Evolutionary conservation across 2,797 vertebrate genomes (phyloP).

Genomic region (Allobates femoralis): DNA sequence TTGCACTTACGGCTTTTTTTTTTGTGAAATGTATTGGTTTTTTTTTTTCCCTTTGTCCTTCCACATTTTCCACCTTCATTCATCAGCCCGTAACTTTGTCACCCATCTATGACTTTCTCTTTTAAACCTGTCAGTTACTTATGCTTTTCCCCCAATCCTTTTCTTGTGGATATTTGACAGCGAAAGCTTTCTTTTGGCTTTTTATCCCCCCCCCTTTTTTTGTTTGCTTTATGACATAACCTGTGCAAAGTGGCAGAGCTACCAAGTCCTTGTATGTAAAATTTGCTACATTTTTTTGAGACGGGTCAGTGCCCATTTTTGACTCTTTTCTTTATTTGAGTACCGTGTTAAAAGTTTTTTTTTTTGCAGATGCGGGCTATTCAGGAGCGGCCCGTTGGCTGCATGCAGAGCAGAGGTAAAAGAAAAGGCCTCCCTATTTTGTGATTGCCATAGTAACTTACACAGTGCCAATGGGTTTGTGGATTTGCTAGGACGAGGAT

Average conservation of each 20-base stretch:
- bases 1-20: background rate
- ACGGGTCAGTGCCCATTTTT: constrained; percentile 98
- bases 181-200: constrained; percentile 82
- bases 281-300: constrained; percentile 92
- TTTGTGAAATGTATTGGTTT: constrained; percentile 86
- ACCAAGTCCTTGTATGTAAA: constrained; percentile 86
- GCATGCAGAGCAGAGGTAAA: constrained; percentile 96
- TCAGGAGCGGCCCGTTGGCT: constrained; percentile 87
- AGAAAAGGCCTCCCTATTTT: constrained; percentile 92
- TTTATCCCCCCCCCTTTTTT: constrained; percentile 78
- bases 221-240: constrained; percentile 93
- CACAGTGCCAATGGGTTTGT: constrained; percentile 79
- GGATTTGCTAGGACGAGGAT: constrained; percentile 70
- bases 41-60: constrained; percentile 79
- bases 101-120: constrained; percentile 86
- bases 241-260: constrained; percentile 84
- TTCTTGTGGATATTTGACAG: constrained; percentile 83
- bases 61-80: constrained; percentile 74
- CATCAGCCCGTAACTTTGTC: constrained; percentile 84
- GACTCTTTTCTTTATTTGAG: constrained; percentile 88
- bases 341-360: constrained; percentile 86
- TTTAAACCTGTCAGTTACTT: constrained; percentile 84
- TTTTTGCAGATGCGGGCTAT: constrained; percentile 96
- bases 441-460: constrained; percentile 96
- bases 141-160: constrained; percentile 72